These are phyloP conservation scores for Malthinus seriepunctatus DNA, from an alignment of 2,888 invertebrate species.

Conservation along the genomic window DNA sequence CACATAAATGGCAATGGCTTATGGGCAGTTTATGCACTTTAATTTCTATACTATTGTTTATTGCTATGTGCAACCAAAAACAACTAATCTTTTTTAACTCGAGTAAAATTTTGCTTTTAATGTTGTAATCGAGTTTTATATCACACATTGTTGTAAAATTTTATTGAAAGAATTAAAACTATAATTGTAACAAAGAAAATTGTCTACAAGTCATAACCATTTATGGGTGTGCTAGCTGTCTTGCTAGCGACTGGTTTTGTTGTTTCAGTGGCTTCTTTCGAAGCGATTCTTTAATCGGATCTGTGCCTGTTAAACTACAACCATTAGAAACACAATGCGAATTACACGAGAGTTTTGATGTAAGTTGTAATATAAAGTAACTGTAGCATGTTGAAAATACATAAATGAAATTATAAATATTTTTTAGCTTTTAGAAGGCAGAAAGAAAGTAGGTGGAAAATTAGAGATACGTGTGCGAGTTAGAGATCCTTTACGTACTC, in stretches of 20 bases:
- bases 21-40: conserved; percentile 18
- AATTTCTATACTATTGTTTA: conserved; percentile 1
- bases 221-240: conserved; percentile 49
- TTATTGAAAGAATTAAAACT: neutral
- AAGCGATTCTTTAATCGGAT: conserved; percentile 83
- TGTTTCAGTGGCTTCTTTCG: conserved; percentile 94
- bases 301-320: conserved; percentile 80
- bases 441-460: conserved; percentile 86
- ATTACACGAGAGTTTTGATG: conserved; percentile 90
- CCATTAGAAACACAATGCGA: conserved; percentile 88
- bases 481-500: conserved; percentile 84
- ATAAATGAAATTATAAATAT: conserved; percentile 1
- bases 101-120: neutral
- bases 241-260: conserved; percentile 54
- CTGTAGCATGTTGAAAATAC: too few species aligned
- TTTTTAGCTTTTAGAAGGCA: conserved; percentile 83
- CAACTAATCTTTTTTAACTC: neutral
- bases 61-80: neutral
- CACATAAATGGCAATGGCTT: conserved; percentile 20
- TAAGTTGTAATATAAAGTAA: conserved; percentile 61
- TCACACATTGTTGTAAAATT: neutral
- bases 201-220: conserved; percentile 40
- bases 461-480: conserved; percentile 86
- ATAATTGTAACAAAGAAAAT: conserved; percentile 1
- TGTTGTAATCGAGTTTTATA: neutral